Base-by-base conservation (phyloP, 2,888 invertebrate species). In the Agrochola lota region DNA sequence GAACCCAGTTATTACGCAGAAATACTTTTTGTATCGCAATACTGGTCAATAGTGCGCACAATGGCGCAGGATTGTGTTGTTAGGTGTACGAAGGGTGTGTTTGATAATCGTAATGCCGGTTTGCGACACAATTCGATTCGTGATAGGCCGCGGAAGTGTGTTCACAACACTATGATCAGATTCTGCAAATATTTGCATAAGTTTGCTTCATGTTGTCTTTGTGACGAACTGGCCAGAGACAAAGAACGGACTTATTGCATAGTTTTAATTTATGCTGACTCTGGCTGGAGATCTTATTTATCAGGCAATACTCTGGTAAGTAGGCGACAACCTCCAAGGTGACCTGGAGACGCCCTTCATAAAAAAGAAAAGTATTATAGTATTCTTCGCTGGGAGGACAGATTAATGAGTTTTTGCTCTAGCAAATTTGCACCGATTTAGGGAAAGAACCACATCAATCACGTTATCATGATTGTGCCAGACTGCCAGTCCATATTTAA, bases 21-120 rank as follows among this genome's bases (percentile, higher is more conserved):
- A 78, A 72, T 71, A 57, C 63, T 77, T 82, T 81, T 87, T 80
- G 57, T 83, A 71, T 67, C 64, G 79, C 76, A 78, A 87, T 63
- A 55, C 66, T 59, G 78, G 71, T 76, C 80, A 88, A 81, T 81
- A 52, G 66, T 72, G 68, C 30, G 55, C 84, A 83, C 77, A 83
- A 78, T 75, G 62, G 77, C 66, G 66, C 68, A 63, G 72, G 69
- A 77, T 84, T 86, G 70, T 86, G 74, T 55, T 43, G 71, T 57
- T 74, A 59, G 26, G 6, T 49, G 30, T 60, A 30, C 60, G 52
- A 40, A 80, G 77, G 78, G 79, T 76, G 70, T 69, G 74, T 60
- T 71, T 43, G 79, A 77, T 78, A 67, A 76, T 71, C 43, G 62
- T 52, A 74, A 40, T 30, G 66, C 40, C 17, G 49, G 71, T 87